phyloP scores from a whole-genome alignment of 2,888 invertebrate genomes.

The Netelia virgata region DNA sequence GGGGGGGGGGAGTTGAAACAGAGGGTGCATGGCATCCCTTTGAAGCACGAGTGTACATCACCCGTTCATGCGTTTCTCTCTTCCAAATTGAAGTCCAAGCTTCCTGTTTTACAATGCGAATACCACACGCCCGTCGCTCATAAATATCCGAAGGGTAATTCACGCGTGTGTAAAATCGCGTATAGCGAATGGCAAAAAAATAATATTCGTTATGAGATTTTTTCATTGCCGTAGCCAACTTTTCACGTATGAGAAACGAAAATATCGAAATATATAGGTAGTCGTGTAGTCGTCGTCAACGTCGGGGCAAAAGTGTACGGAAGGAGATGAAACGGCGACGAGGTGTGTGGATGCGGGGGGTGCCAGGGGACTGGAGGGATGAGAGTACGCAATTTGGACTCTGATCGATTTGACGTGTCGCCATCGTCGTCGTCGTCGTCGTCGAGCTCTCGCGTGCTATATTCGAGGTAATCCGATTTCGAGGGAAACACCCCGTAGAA shows the following conservation, averaged over 20 bases:
- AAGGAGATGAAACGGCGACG: too few relatives aligned
- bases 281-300: slow-evolving; percentile 5
- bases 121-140: too few relatives aligned
- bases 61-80: slow-evolving; percentile 63
- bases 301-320: neutral
- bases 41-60: slow-evolving; percentile 71
- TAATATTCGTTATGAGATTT: slow-evolving; percentile 65
- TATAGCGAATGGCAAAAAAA: slow-evolving; percentile 51
- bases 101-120: neutral
- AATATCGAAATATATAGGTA: slow-evolving; percentile 47
- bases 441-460: slow-evolving; percentile 19
- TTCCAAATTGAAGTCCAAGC: slow-evolving; percentile 76
- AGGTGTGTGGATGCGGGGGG: too few relatives aligned
- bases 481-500: slow-evolving; percentile 57
- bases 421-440: slow-evolving; percentile 41
- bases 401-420: slow-evolving; percentile 67
- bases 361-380: neutral
- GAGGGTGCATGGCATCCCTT: slow-evolving; percentile 74
- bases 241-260: slow-evolving; percentile 16
- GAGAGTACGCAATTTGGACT: slow-evolving; percentile 64
- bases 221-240: slow-evolving; percentile 30
- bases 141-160: too few relatives aligned
- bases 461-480: slow-evolving; percentile 67
- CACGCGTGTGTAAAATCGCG: too few relatives aligned
- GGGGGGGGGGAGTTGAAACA: slow-evolving; percentile 27